Conservation (phyloP, 2,113 vertebrate species). For the Uria lomvia region DNA sequence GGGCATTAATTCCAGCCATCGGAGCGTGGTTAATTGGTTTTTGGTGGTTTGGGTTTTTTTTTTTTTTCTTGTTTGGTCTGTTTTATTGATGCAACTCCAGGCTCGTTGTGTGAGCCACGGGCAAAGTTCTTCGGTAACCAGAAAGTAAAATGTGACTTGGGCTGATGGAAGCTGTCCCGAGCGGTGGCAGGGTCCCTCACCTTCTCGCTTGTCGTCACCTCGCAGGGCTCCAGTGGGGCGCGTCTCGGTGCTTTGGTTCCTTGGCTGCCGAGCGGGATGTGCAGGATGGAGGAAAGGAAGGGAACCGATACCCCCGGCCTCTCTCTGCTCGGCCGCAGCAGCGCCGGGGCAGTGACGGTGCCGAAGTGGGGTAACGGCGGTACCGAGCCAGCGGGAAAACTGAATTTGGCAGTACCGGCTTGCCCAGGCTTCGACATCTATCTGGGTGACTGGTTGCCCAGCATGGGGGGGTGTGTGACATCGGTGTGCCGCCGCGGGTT, state of each 20-base stretch:
- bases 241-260: fast-evolving
- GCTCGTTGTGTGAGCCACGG: not conserved
- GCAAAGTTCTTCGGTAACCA: not conserved
- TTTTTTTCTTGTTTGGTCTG: not conserved
- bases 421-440: fast-evolving
- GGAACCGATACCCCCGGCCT: fast-evolving
- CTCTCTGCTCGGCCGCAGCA: fast-evolving
- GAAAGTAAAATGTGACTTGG: not conserved
- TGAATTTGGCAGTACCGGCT: fast-evolving
- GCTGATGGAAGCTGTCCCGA: fast-evolving
- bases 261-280: not conserved
- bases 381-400: fast-evolving
- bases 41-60: not conserved
- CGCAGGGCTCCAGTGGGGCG: fast-evolving
- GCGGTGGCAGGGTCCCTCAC: not conserved
- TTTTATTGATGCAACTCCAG: fast-evolving
- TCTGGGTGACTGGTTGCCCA: not conserved
- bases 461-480: not conserved
- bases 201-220: fast-evolving
- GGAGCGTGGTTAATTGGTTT: not conserved
- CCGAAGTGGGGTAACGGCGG: fast-evolving
- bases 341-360: not conserved
- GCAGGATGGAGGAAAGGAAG: not conserved
- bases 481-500: fast-evolving
- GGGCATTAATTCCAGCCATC: not conserved